phyloP scores from a whole-genome alignment of 35 echinoderm and acorn worm species.

The Diadema setosum region DNA sequence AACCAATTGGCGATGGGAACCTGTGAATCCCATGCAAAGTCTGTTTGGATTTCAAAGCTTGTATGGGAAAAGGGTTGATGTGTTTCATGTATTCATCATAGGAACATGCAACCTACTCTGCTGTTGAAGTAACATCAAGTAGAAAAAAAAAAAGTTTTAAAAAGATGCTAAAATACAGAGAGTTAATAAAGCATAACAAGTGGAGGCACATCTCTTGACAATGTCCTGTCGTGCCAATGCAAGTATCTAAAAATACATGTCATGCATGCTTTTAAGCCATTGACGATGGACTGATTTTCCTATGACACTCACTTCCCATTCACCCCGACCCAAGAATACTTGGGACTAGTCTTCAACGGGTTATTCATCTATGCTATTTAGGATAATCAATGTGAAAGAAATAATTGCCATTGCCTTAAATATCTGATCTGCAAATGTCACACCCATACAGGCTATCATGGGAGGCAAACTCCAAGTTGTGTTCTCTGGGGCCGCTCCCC shows the following conservation, averaged over 20 bases:
- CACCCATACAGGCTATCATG: constrained; percentile 27
- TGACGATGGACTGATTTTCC: not conserved
- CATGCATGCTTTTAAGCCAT: not conserved
- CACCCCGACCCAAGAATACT: not conserved
- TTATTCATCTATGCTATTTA: not conserved
- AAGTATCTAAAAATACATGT: too few species aligned
- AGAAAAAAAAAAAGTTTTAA: too few species aligned
- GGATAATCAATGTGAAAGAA: not conserved
- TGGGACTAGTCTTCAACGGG: not conserved
- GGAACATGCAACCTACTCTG: too few species aligned
- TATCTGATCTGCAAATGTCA: not conserved
- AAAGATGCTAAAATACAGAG: too few species aligned
- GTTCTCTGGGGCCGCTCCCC: constrained; percentile 63
- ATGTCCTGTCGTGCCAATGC: too few species aligned
- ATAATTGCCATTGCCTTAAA: not conserved
- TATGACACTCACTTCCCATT: not conserved
- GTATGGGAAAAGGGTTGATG: not conserved
- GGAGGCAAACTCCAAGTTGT: constrained; percentile 74
- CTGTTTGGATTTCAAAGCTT: not conserved
- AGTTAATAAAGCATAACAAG: too few species aligned
- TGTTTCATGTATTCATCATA: too few species aligned
- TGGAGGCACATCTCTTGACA: too few species aligned
- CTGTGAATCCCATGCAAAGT: too few species aligned
- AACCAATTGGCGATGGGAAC: not conserved
- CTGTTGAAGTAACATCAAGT: too few species aligned